These are phyloP conservation scores for Drosophila basisetae DNA, from an alignment of 2,888 invertebrate species.

Conservation along the genomic window DNA sequence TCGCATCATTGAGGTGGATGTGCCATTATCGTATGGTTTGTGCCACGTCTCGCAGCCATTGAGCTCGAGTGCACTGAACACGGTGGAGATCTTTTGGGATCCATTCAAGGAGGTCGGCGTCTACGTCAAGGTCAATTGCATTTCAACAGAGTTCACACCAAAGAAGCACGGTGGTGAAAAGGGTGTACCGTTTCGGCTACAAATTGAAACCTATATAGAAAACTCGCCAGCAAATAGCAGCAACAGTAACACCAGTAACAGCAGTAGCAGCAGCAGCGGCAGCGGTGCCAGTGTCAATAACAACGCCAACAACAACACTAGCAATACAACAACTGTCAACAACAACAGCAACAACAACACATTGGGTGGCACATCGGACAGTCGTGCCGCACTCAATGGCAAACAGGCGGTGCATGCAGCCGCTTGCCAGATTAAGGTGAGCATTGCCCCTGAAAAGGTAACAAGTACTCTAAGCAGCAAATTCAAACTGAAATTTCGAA, in stretches of 20 bases:
- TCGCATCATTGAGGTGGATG: constrained; percentile 95
- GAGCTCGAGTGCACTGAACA: constrained; percentile 89
- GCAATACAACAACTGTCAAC: constrained; percentile 31
- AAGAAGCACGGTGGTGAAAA: constrained; percentile 99
- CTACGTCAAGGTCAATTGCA: constrained; percentile 98
- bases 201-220: constrained; percentile 92
- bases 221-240: constrained; percentile 58
- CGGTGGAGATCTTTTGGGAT: constrained; percentile 96
- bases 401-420: constrained; percentile 93
- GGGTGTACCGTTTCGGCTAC: constrained; percentile 97
- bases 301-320: constrained; percentile 26
- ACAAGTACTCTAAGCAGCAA: not conserved
- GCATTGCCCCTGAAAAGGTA: not conserved
- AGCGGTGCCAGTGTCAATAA: constrained; percentile 7
- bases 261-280: constrained; percentile 22
- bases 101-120: constrained; percentile 98
- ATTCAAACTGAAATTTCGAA: not conserved
- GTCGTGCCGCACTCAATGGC: constrained; percentile 73
- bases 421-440: constrained; percentile 97
- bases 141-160: constrained; percentile 98
- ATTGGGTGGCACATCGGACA: constrained; percentile 48
- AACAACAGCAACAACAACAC: constrained; percentile 46
- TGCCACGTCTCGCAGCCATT: constrained; percentile 92
- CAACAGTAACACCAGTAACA: constrained; percentile 35
- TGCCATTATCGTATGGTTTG: constrained; percentile 96